phyloP scores from a whole-genome alignment of 2,888 invertebrate species.

The Meliscaeva auricollis region DNA sequence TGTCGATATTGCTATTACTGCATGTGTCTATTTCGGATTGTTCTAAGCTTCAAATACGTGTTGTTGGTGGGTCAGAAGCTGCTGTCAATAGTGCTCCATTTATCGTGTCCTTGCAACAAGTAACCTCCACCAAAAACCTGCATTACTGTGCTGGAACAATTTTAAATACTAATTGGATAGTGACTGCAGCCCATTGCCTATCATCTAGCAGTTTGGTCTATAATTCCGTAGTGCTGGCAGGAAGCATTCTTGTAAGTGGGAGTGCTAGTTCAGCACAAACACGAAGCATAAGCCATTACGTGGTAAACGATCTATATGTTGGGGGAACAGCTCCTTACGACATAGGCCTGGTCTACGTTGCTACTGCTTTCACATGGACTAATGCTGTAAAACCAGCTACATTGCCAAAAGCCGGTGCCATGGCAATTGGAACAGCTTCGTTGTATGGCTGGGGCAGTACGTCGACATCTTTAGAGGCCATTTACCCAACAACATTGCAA shows the following conservation, averaged over 20 bases:
- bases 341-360: slow-evolving; percentile 81
- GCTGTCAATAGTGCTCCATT: slow-evolving; percentile 76
- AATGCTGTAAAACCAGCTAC: slow-evolving; percentile 79
- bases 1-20: too few species aligned
- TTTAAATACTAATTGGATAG: slow-evolving; percentile 80
- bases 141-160: slow-evolving; percentile 82
- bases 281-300: slow-evolving; percentile 79
- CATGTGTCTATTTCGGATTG: too few species aligned
- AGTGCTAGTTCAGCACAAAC: slow-evolving; percentile 79
- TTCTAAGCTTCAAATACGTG: too few species aligned
- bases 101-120: slow-evolving; percentile 81
- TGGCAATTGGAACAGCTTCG: too few species aligned
- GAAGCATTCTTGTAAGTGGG: slow-evolving; percentile 79
- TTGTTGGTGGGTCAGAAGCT: too few species aligned
- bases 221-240: slow-evolving; percentile 80
- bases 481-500: slow-evolving; percentile 79
- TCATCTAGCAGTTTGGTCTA: slow-evolving; percentile 78
- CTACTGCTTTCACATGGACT: slow-evolving; percentile 79
- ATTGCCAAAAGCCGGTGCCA: too few species aligned
- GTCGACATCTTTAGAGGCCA: slow-evolving; percentile 78
- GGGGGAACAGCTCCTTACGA: slow-evolving; percentile 82
- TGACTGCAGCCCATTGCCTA: slow-evolving; percentile 82
- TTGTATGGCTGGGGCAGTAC: slow-evolving; percentile 81
- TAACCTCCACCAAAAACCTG: slow-evolving; percentile 59
- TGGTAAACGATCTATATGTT: slow-evolving; percentile 80